These are phyloP conservation scores for Corynorhinus townsendii DNA, from an alignment of 2,113 vertebrate genomes.

Conservation along the genomic window DNA sequence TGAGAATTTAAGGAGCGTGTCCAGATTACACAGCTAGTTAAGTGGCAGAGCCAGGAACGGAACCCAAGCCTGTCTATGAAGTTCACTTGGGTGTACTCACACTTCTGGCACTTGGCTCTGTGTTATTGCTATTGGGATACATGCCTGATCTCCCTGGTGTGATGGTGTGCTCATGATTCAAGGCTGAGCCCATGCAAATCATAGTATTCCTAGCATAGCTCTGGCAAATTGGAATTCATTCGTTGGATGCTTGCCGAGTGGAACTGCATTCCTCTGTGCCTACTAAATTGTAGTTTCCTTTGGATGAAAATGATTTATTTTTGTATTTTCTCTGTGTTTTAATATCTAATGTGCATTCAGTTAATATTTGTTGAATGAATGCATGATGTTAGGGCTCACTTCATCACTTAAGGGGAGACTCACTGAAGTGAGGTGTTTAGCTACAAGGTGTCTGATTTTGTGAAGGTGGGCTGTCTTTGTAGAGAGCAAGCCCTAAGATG, in stretches of 20 bases:
- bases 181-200: neutral
- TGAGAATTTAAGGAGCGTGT: neutral
- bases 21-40: neutral
- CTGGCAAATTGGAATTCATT: neutral
- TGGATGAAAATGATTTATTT: neutral
- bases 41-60: neutral
- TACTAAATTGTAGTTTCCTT: neutral
- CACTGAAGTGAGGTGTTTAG: neutral
- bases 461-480: neutral
- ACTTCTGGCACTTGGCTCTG: neutral
- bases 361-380: slow-evolving; percentile 1
- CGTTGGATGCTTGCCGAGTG: neutral
- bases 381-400: neutral
- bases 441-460: neutral
- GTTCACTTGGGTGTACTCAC: neutral
- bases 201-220: neutral
- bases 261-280: slow-evolving; percentile 16
- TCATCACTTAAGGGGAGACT: neutral
- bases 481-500: neutral
- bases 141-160: neutral
- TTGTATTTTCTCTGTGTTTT: neutral
- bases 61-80: neutral
- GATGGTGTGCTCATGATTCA: neutral
- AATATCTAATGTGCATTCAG: neutral
- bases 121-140: neutral